phyloP scores from a whole-genome alignment of 1,140 invertebrate species.

The Drosophila parabipectinata region DNA sequence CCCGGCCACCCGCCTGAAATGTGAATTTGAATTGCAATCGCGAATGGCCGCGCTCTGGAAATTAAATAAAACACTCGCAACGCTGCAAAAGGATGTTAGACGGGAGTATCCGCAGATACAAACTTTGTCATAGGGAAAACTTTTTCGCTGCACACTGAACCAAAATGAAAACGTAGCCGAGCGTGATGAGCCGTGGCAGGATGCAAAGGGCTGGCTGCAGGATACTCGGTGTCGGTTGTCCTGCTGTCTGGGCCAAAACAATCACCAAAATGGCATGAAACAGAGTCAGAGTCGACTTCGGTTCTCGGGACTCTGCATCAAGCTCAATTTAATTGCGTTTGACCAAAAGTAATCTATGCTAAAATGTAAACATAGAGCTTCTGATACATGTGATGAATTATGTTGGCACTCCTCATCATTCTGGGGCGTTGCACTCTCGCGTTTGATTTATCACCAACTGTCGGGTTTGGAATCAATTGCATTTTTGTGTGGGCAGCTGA shows the following conservation, averaged over 20 bases:
- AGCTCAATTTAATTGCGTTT: conserved; percentile 68
- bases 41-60: conserved; percentile 57
- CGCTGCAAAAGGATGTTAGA: conserved; percentile 32
- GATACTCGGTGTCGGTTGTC: background rate
- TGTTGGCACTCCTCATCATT: conserved; percentile 18
- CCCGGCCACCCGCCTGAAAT: conserved; percentile 21
- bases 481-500: conserved; percentile 53
- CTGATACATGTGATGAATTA: conserved; percentile 30
- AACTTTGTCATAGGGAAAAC: conserved; percentile 61
- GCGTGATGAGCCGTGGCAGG: conserved; percentile 39
- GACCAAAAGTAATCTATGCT: conserved; percentile 43
- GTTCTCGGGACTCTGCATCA: conserved; percentile 11
- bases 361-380: conserved; percentile 41
- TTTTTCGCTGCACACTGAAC: conserved; percentile 58
- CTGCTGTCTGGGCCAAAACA: conserved; percentile 38
- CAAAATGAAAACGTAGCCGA: conserved; percentile 54
- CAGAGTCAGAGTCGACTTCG: conserved; percentile 18
- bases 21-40: conserved; percentile 64
- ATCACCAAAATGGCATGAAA: conserved; percentile 36
- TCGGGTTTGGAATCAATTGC: conserved; percentile 41
- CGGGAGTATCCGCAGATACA: conserved; percentile 52
- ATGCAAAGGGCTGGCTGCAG: background rate
- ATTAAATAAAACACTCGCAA: conserved; percentile 66
- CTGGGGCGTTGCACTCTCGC: conserved; percentile 15
- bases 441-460: conserved; percentile 37